A percentile compares a stretch with the other conserved stretches of the same genome.
These are phyloP conservation scores for Choristoneura fumiferana DNA, from an alignment of 1,140 invertebrate genomes.

Conservation along the genomic window DNA sequence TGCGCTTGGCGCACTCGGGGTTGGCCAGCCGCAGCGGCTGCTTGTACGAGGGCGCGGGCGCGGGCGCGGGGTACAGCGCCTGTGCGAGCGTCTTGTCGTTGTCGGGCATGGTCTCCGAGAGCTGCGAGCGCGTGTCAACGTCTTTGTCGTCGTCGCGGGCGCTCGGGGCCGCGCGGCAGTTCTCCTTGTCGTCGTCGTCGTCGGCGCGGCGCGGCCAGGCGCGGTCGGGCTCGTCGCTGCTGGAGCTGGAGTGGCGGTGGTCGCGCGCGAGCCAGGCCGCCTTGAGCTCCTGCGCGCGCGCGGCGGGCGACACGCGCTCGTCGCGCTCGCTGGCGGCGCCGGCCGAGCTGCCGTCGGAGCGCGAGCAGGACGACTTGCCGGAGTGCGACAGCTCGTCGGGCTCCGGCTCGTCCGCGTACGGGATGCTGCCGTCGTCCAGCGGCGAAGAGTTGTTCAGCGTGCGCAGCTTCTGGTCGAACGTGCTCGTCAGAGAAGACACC, in stretches of 20 bases:
- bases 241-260: conserved; percentile 48
- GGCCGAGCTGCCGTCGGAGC: conserved; percentile 32
- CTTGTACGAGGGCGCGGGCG: conserved; percentile 20
- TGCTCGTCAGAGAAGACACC: conserved; percentile 82
- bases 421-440: conserved; percentile 75
- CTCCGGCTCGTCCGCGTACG: conserved; percentile 74
- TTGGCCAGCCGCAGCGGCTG: conserved; percentile 23
- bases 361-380: conserved; percentile 54
- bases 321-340: conserved; percentile 10
- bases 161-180: conserved; percentile 33
- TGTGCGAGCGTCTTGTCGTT: conserved; percentile 51
- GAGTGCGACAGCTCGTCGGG: conserved; percentile 37
- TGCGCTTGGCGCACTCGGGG: conserved; percentile 46
- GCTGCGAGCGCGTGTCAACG: conserved; percentile 63
- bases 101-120: conserved; percentile 49
- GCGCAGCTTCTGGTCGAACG: conserved; percentile 83
- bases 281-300: conserved; percentile 59
- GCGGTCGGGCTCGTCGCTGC: conserved; percentile 52
- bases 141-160: conserved; percentile 57
- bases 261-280: conserved; percentile 62
- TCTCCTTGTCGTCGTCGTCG: conserved; percentile 57
- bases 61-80: conserved; percentile 28
- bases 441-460: conserved; percentile 76
- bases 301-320: conserved; percentile 38
- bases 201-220: conserved; percentile 34